phyloP scores from a whole-genome alignment of 1,140 invertebrate species.

The Panagrolaimus sp. region DNA sequence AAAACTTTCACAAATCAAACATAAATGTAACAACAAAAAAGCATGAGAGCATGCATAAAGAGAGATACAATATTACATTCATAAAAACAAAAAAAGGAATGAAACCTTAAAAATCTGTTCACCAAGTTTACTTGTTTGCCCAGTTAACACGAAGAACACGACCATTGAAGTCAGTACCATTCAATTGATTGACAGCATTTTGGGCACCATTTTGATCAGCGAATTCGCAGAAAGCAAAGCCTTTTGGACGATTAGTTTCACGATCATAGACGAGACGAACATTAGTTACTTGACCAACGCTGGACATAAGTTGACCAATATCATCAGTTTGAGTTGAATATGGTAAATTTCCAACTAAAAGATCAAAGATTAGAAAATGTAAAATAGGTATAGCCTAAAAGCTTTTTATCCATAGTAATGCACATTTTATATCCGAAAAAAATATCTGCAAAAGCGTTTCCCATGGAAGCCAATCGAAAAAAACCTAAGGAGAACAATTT shows the following conservation, averaged over 20 bases:
- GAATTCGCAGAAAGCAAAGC: slow-evolving; percentile 99
- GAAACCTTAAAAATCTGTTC: too few relatives aligned
- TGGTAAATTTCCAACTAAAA: slow-evolving; percentile 89
- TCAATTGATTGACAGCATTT: slow-evolving; percentile 95
- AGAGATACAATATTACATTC: too few relatives aligned
- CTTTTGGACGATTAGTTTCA: slow-evolving; percentile 97
- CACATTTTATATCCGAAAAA: background rate
- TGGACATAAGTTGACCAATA: slow-evolving; percentile 92
- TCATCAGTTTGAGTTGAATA: slow-evolving; percentile 99
- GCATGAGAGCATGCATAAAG: too few relatives aligned
- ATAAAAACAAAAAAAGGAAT: too few relatives aligned
- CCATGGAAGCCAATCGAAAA: slow-evolving; percentile 15
- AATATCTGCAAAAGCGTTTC: slow-evolving; percentile 16
- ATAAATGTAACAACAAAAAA: too few relatives aligned
- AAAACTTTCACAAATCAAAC: too few relatives aligned
- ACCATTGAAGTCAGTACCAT: slow-evolving; percentile 94
- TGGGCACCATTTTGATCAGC: slow-evolving; percentile 90
- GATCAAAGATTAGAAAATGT: background rate
- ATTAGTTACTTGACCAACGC: slow-evolving; percentile 80
- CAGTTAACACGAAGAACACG: slow-evolving; percentile 82
- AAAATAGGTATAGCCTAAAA: background rate
- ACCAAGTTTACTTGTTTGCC: slow-evolving; percentile 46
- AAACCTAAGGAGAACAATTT: slow-evolving; percentile 11
- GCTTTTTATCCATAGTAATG: background rate
- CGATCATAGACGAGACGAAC: slow-evolving; percentile 82